Evolutionary conservation across 1,140 invertebrate genomes (phyloP), one percentile per base, ranked within the genome.

Genomic region (Littorina saxatilis): DNA sequence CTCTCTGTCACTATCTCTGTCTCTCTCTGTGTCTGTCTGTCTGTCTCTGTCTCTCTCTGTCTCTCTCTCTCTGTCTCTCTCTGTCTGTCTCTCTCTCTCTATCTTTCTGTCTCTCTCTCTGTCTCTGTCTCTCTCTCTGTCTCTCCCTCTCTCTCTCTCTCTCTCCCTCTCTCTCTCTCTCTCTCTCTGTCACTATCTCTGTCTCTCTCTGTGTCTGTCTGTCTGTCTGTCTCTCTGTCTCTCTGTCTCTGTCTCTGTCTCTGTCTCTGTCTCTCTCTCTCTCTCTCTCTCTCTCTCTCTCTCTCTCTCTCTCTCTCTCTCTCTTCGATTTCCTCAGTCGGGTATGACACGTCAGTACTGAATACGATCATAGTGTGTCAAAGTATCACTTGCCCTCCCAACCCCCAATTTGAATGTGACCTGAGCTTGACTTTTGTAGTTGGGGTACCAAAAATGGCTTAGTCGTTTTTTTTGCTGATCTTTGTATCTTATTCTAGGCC

Each of bases 41-140:
- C n/a, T 50, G n/a, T 47, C 40, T 55, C 50, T 35, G 20, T 73
- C 35, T 35, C 70, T 73, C 23, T 75, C 5, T 75, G n/a, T 50
- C 50, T 47, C 1, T 20, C 4, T 75, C 40, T 55, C 29, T 75
- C 40, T 73, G 20, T 43, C 70, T 23, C 9, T 75, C 73, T 39
- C 37, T 75, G 7, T n/a, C n/a, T 39, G 70, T 73, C 23, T 40
- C 37, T 40, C 17, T 40, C 13, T 7, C 9, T 11, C 23, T 23
- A 58, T 4, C 3, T 58, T 27, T 27, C 4, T 58, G 55, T 4
- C n/a, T 15, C 4, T 23, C 55, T 23, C 55, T 58, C 55, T 58
- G 15, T 27, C n/a, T 58, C 23, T 58, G 55, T 23, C 55, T 58
- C 7, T 7, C 55, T 11, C 23, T 58, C 9, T 58, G 13, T 58